A percentile compares a stretch with the other conserved stretches of the same genome.
phyloP scores from a whole-genome alignment of 2,797 vertebrate genomes.

The Etheostoma perlongum region DNA sequence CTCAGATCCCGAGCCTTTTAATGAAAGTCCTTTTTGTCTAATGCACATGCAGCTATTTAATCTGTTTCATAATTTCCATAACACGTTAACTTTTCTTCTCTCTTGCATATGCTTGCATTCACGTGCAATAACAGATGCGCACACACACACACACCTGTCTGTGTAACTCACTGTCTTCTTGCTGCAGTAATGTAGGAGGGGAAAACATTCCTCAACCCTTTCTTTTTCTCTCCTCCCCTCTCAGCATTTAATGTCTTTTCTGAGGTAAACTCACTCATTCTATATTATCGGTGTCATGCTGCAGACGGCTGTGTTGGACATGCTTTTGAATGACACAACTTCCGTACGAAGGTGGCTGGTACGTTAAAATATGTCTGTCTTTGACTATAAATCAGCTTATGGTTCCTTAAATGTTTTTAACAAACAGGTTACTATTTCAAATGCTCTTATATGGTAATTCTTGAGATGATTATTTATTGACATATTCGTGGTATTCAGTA shows the following conservation, averaged over 20 bases:
- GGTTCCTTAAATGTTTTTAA: background rate
- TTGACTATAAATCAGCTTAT: background rate
- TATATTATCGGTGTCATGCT: slow-evolving; percentile 15
- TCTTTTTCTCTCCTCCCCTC: slow-evolving; percentile 66
- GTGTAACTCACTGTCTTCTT: slow-evolving; percentile 46
- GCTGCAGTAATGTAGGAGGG: slow-evolving; percentile 80
- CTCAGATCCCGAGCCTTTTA: slow-evolving; percentile 12
- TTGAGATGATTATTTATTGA: background rate
- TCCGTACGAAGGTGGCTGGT: slow-evolving; percentile 48
- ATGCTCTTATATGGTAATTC: background rate
- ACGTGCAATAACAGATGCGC: slow-evolving; percentile 14
- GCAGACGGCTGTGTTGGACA: slow-evolving; percentile 16
- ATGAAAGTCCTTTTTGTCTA: slow-evolving; percentile 11
- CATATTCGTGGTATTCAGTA: background rate
- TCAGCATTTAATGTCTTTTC: slow-evolving; percentile 46
- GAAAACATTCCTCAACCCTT: slow-evolving; percentile 64
- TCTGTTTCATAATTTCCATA: slow-evolving; percentile 12
- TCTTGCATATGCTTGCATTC: background rate
- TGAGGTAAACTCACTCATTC: slow-evolving; percentile 37
- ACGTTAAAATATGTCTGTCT: slow-evolving; percentile 37
- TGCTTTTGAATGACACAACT: slow-evolving; percentile 30
- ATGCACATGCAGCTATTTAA: slow-evolving; percentile 4
- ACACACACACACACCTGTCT: slow-evolving; percentile 72
- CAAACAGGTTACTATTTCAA: background rate
- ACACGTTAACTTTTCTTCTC: background rate